Evolutionary conservation across 2,888 invertebrate genomes (phyloP), one percentile per base, ranked within the genome.

Genomic region (Euzophera pinguis): DNA sequence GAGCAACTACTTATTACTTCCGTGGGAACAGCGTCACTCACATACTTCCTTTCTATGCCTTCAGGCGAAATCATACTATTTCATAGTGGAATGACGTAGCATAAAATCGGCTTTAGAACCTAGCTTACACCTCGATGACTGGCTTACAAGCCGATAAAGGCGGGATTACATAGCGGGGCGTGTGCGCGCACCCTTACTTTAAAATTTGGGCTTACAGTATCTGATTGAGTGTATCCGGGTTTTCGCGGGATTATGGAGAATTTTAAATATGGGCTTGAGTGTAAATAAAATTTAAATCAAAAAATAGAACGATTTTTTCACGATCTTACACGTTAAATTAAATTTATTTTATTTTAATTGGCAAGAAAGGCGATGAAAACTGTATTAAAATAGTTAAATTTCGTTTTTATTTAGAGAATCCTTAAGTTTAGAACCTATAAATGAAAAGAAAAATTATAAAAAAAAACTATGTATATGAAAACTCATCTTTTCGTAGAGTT

Each of bases 81-180:
- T 1, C 29, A 43, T 52, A 55, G 59, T 56, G 16, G 32, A 42
- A 43, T 58, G 55, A 53, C 61, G 50, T 50, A 45, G 52, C 59
- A 50, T 55, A 54, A 58, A 59, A 63, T 55, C 66, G 56, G 67
- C 55, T 60, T 60, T 63, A 62, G 62, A 60, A 55, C 54, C 58
- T 57, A 56, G 61, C 70, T 65, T 64, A 68, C 68, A 63, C 74
- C 64, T 69, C 80, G 84, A 84, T 78, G 87, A 81, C 74, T 71
- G 71, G 84, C 81, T 86, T 83, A 85, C 84, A 73, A 57, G 64
- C 65, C 69, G 79, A 83, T 82, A 83, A 78, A 75, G 75, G 67
- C 67, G 73, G 75, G 71, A 72, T 75, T 73, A 66, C 72, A 64
- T 61, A 62, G 57, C 50, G 52, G 51, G 53, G 56, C 60, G 65